phyloP scores from a whole-genome alignment of 2,888 invertebrate genomes.

The Sarcophaga caerulescens region DNA sequence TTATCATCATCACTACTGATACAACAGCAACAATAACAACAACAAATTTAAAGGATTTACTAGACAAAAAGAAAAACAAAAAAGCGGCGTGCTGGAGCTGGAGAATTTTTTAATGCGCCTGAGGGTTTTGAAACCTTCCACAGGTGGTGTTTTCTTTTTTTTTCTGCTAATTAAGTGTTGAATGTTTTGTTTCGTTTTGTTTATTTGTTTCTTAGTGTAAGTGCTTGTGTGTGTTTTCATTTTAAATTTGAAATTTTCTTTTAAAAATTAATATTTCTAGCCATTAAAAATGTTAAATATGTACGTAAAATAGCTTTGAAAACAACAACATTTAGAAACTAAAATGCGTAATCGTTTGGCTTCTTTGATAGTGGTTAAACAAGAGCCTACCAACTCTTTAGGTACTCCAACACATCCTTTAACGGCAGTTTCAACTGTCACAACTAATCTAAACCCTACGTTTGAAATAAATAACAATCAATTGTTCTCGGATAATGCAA shows the following conservation, averaged over 20 bases:
- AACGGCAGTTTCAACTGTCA: not conserved
- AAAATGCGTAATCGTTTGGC: slow-evolving; percentile 81
- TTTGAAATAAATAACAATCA: slow-evolving; percentile 66
- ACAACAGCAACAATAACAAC: not conserved
- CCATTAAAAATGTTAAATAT: slow-evolving; percentile 15
- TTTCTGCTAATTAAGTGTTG: slow-evolving; percentile 71
- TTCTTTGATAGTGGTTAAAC: slow-evolving; percentile 81
- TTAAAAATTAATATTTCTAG: not conserved
- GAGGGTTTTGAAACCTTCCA: slow-evolving; percentile 77
- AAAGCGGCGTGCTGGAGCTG: slow-evolving; percentile 79
- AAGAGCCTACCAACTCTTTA: slow-evolving; percentile 75
- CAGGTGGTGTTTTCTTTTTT: slow-evolving; percentile 74
- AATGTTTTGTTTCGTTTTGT: slow-evolving; percentile 44
- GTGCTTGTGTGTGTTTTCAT: not conserved
- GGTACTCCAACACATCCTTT: slow-evolving; percentile 44
- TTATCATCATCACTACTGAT: not conserved
- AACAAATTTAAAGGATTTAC: not conserved
- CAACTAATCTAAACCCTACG: not conserved
- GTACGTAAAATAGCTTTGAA: slow-evolving; percentile 5
- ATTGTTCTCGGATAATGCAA: slow-evolving; percentile 27
- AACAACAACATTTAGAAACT: slow-evolving; percentile 52
- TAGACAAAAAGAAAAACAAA: not conserved
- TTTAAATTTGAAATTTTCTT: not conserved
- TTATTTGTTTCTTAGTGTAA: not conserved
- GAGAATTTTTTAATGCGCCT: slow-evolving; percentile 75